Evolutionary conservation across 2,797 vertebrate species (phyloP).

Genomic region (Trematomus bernacchii): DNA sequence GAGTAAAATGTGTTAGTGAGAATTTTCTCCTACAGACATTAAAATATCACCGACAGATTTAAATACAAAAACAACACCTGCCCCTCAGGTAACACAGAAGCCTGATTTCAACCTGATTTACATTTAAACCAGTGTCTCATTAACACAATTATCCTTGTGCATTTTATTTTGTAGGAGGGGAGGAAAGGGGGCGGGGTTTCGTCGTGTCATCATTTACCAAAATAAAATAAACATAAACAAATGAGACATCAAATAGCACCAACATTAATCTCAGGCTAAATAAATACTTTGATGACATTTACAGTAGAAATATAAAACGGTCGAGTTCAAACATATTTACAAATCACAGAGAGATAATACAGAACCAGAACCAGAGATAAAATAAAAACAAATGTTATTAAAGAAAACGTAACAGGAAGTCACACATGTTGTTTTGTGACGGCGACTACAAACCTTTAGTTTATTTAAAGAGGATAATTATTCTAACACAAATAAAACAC

Average conservation of each 20-base stretch:
- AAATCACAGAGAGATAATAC: conserved; percentile 61
- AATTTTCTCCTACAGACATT: conserved; percentile 61
- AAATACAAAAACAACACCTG: conserved; percentile 39
- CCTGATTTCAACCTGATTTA: not conserved
- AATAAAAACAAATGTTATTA: not conserved
- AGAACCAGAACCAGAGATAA: conserved; percentile 12
- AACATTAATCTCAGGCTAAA: conserved; percentile 78
- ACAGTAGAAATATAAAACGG: conserved; percentile 80
- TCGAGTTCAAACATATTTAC: conserved; percentile 81
- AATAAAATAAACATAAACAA: conserved; percentile 57
- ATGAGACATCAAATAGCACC: conserved; percentile 75
- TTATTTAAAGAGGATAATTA: conserved; percentile 14
- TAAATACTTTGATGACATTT: conserved; percentile 84
- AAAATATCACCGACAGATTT: conserved; percentile 62
- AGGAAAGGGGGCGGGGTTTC: conserved; percentile 22
- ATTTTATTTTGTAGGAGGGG: conserved; percentile 33
- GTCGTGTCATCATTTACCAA: conserved; percentile 47
- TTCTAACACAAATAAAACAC: conserved; percentile 18
- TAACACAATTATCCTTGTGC: not conserved
- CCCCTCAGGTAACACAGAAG: not conserved
- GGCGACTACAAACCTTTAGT: not conserved
- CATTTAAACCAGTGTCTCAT: not conserved
- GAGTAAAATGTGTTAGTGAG: conserved; percentile 67
- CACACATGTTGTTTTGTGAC: not conserved
- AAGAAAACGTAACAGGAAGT: conserved; percentile 14